A percentile compares a stretch with the other conserved stretches of the same genome.
phyloP scores from a whole-genome alignment of 2,888 invertebrate genomes.

The Ectemnius lituratus region DNA sequence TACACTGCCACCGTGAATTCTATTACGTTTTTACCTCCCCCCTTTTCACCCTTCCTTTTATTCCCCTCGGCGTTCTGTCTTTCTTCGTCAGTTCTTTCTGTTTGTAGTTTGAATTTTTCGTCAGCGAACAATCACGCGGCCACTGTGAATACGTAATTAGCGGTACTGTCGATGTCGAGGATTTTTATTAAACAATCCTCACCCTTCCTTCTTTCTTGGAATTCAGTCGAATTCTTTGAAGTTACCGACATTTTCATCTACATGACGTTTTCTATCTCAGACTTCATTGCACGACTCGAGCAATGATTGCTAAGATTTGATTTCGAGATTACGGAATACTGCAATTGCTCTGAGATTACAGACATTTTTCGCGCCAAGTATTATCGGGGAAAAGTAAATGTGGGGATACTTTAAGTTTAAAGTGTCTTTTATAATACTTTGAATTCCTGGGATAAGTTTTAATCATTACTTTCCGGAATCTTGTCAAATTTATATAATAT shows the following conservation, averaged over 20 bases:
- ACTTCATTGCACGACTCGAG: not conserved
- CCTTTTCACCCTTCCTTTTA: not conserved
- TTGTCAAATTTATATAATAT: too few species aligned
- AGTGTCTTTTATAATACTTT: slow-evolving; percentile 42
- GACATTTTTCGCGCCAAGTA: slow-evolving; percentile 57
- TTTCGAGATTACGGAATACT: slow-evolving; percentile 55
- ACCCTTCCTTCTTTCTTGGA: not conserved
- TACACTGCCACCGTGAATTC: slow-evolving; percentile 5
- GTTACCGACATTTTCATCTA: not conserved
- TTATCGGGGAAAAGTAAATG: slow-evolving; percentile 56
- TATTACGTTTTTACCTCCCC: not conserved
- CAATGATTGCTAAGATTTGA: slow-evolving; percentile 48
- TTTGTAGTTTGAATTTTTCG: not conserved
- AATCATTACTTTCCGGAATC: too few species aligned
- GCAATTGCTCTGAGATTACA: slow-evolving; percentile 57
- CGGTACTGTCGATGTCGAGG: not conserved
- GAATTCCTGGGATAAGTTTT: slow-evolving; percentile 24
- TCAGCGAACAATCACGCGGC: not conserved
- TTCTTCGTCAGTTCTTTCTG: not conserved
- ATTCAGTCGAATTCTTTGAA: not conserved
- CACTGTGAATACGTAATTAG: too few species aligned
- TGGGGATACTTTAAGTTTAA: slow-evolving; percentile 63
- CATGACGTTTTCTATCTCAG: not conserved
- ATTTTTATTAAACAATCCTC: not conserved
- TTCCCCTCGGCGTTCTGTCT: not conserved